phyloP scores from a whole-genome alignment of 2,797 vertebrate species.

The Diplodus puntazzo region DNA sequence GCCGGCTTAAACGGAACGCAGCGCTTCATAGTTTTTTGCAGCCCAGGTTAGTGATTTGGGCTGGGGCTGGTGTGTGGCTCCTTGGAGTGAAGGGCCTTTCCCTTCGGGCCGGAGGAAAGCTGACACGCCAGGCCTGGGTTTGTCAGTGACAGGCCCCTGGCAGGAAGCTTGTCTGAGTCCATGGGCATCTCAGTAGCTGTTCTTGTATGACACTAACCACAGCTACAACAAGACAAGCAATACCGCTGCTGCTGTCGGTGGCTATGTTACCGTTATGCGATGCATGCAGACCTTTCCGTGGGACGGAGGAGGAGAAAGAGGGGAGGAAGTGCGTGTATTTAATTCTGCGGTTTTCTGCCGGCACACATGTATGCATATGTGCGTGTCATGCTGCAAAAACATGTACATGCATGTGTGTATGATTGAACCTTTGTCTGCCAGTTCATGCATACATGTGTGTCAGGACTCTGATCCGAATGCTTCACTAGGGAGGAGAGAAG shows the following conservation, averaged over 20 bases:
- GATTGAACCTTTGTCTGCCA: slow-evolving; percentile 37
- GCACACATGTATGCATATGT: slow-evolving; percentile 26
- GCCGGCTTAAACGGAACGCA: slow-evolving; percentile 71
- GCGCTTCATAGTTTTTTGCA: slow-evolving; percentile 69
- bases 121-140: slow-evolving; percentile 72
- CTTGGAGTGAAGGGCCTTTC: slow-evolving; percentile 68
- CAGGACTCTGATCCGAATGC: slow-evolving; percentile 35
- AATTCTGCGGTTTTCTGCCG: slow-evolving; percentile 31
- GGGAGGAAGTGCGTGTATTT: slow-evolving; percentile 11
- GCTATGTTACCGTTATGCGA: slow-evolving; percentile 54
- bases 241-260: slow-evolving; percentile 58
- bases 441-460: slow-evolving; percentile 9
- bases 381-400: slow-evolving; percentile 36
- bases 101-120: slow-evolving; percentile 71
- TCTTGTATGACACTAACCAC: slow-evolving; percentile 79
- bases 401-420: slow-evolving; percentile 33
- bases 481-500: slow-evolving; percentile 78
- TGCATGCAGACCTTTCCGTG: slow-evolving; percentile 48
- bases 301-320: slow-evolving; percentile 28
- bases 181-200: slow-evolving; percentile 72
- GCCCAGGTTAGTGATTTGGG: slow-evolving; percentile 63
- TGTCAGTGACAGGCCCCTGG: slow-evolving; percentile 70
- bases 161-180: slow-evolving; percentile 68
- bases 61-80: slow-evolving; percentile 48
- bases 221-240: slow-evolving; percentile 75